Percentiles rank a stretch among this genome's conserved stretches.
Conservation (phyloP, 2,797 vertebrate species). For the Myiothlypis chrysogaster region DNA sequence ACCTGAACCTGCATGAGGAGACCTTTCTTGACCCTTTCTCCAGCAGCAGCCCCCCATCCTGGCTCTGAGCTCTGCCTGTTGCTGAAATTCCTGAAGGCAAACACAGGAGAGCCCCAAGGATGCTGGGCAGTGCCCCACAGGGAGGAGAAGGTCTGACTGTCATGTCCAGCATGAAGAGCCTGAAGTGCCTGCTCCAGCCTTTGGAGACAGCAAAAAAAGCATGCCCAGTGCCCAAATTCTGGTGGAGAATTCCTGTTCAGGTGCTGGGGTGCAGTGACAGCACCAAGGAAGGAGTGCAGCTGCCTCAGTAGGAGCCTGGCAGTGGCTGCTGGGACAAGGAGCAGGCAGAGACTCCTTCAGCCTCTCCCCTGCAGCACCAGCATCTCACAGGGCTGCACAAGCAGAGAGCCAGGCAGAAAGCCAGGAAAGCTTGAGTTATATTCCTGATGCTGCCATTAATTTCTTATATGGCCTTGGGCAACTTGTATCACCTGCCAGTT, state of each 20-base stretch:
- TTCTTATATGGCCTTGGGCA: slow-evolving; percentile 54
- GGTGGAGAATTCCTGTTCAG: neutral
- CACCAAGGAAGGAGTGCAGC: neutral
- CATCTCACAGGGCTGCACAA: neutral
- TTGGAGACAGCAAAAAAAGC: neutral
- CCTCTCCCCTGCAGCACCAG: neutral
- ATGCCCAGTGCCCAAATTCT: accelerated
- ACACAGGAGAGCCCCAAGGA: neutral
- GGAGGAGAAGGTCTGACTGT: neutral
- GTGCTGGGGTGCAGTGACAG: neutral
- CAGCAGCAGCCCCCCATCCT: neutral
- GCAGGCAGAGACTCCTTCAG: neutral
- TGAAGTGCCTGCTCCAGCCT: neutral
- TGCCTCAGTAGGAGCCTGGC: neutral
- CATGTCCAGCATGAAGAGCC: neutral
- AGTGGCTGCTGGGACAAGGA: neutral
- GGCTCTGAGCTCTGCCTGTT: neutral
- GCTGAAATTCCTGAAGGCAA: neutral
- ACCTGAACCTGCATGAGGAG: neutral
- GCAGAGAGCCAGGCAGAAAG: neutral
- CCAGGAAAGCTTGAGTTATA: slow-evolving; percentile 55
- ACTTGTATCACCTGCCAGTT: slow-evolving; percentile 63
- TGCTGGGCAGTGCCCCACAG: accelerated
- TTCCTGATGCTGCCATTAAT: slow-evolving; percentile 58
- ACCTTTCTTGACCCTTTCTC: neutral